Percentiles rank a stretch among this genome's conserved stretches.
These are phyloP conservation scores for Pterobdella sp. DNA, from an alignment of 2,888 invertebrate species.

Conservation along the genomic window DNA sequence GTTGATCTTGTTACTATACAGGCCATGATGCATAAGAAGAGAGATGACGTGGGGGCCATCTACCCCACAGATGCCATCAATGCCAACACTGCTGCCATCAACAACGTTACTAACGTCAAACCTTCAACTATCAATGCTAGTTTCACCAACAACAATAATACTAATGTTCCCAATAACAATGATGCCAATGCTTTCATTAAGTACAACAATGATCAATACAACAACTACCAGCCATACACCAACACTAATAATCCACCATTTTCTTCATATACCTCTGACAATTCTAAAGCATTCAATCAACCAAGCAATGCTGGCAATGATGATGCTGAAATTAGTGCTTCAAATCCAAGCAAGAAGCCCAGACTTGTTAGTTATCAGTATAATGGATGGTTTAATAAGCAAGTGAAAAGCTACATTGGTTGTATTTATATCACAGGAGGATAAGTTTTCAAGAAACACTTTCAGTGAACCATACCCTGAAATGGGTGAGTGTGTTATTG, in stretches of 20 bases:
- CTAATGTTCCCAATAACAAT: background rate
- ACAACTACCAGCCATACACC: background rate
- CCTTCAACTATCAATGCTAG: background rate
- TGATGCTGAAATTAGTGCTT: background rate
- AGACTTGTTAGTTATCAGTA: background rate
- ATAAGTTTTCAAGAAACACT: background rate
- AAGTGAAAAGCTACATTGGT: background rate
- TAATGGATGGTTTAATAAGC: background rate
- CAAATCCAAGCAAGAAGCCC: background rate
- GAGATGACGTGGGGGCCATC: background rate
- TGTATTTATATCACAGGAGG: slow-evolving; percentile 2
- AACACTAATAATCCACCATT: background rate
- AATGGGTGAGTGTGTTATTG: too few species aligned
- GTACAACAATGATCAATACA: background rate
- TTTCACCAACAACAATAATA: background rate
- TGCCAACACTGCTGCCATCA: background rate
- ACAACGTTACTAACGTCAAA: background rate
- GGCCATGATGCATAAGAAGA: background rate
- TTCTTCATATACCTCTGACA: background rate
- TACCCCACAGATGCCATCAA: background rate
- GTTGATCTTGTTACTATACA: background rate
- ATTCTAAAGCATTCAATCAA: slow-evolving; percentile 1
- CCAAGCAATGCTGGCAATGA: background rate
- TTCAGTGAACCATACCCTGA: background rate
- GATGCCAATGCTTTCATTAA: background rate